Conservation (phyloP, 2,797 vertebrate genomes). For the Sebastes diploproa region DNA sequence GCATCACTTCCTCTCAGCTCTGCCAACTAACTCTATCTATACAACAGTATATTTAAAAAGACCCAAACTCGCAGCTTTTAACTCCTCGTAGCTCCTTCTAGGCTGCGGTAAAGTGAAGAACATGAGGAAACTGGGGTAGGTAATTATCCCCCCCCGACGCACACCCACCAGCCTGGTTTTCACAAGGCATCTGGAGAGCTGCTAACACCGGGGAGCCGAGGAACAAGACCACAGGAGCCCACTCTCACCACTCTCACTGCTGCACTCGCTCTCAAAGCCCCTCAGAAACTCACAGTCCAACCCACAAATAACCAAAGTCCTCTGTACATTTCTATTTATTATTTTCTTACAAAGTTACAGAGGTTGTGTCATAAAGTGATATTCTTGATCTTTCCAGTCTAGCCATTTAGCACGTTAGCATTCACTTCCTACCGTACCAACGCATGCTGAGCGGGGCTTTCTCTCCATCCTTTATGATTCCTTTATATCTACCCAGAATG, state of each 20-base stretch:
- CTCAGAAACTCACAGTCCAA: background rate
- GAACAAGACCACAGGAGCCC: slow-evolving; percentile 15
- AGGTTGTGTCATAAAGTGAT: background rate
- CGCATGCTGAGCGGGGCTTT: background rate
- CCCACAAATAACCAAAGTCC: background rate
- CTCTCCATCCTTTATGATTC: background rate
- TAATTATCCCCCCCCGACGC: slow-evolving; percentile 3
- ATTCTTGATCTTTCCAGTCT: background rate
- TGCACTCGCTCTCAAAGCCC: background rate
- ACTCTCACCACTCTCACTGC: background rate
- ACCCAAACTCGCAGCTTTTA: background rate
- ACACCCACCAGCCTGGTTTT: slow-evolving; percentile 3
- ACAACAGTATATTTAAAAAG: background rate
- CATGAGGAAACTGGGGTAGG: background rate
- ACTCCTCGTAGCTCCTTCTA: background rate
- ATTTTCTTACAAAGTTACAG: background rate
- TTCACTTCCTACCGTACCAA: background rate
- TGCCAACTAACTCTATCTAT: background rate
- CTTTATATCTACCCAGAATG: slow-evolving; percentile 4
- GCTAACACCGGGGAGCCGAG: background rate
- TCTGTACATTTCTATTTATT: background rate
- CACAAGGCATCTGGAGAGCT: slow-evolving; percentile 18
- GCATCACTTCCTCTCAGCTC: background rate
- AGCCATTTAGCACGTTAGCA: slow-evolving; percentile 19
- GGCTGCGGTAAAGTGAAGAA: slow-evolving; percentile 5